Base-by-base conservation (phyloP, 2,888 invertebrate genomes). In the Melinaea marsaeus region DNA sequence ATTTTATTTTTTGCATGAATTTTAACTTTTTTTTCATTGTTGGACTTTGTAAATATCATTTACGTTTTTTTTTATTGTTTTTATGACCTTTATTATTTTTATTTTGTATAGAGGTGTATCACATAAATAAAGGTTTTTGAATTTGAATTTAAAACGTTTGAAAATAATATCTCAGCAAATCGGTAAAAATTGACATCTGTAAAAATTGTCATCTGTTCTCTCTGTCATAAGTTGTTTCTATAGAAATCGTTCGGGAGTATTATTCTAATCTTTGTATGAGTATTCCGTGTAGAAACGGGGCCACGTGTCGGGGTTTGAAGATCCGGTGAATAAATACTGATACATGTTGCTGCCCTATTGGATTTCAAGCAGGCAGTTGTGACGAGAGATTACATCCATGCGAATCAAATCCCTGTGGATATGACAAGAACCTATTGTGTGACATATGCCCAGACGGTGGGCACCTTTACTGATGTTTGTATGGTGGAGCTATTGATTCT, bases 91-190 rank as follows among this genome's bases (percentile, higher is more conserved):
- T 22, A 22, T 22, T 22, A 22, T 22, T 22, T 22, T 22, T 22
- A 22, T 22, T 22, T 22, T 22, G 22, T 22, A 1, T 22, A 22
- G 22, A 22, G 22, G 22, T 22, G 22, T 22, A 22, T 22, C 22
- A 22, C 22, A 22, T 22, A 22, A 22, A 22, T 22, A 22, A 22
- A 22, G 22, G 22, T 22, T 22, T 22, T 22, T 22, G 22, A 22
- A 22, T 22, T 22, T 22, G 22, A 22, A 22, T 22, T 22, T 22
- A 22, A 22, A 22, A 22, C 22, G 22, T 22, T 88, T 97, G 75
- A 94, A 94, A 85, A 94, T 97, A 79, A 96, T 96, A 74, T 93
- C 95, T 63, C 93, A 94, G 77, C 95, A 95, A 83, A 92, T 95
- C 70, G 91, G 79, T 91, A 91, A 85, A 93, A 96, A 83, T 93